Evolutionary conservation across 1,140 invertebrate species (phyloP).

Genomic region (Heliothis subflexa): DNA sequence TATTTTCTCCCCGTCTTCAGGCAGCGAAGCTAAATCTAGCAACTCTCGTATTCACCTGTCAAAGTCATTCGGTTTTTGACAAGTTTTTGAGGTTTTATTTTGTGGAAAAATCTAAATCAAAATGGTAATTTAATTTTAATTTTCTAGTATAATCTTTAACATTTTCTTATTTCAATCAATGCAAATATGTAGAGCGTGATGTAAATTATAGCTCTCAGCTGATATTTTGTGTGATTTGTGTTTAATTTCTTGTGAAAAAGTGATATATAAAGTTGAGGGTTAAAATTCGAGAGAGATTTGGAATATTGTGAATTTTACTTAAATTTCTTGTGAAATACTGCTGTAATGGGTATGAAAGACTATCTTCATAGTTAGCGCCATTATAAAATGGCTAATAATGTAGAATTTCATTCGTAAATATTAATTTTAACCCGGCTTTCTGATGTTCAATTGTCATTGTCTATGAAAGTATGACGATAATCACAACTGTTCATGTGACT

Average conservation of each 20-base stretch:
- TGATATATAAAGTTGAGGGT: constrained; percentile 44
- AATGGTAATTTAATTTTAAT: constrained; percentile 78
- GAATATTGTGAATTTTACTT: constrained; percentile 2
- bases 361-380: background rate
- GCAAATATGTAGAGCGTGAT: background rate
- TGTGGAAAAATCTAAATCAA: constrained; percentile 64
- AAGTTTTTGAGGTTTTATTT: constrained; percentile 55
- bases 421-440: constrained; percentile 1
- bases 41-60: constrained; percentile 32
- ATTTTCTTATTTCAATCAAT: constrained; percentile 24
- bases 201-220: constrained; percentile 29
- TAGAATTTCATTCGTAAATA: constrained; percentile 12
- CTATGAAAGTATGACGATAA: constrained; percentile 12
- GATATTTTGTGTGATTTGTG: constrained; percentile 53
- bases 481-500: constrained; percentile 50
- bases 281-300: constrained; percentile 30
- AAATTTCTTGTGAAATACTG: background rate
- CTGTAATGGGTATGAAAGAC: constrained; percentile 45
- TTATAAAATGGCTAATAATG: too few species aligned
- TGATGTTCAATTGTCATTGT: constrained; percentile 33
- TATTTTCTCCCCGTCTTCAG: background rate
- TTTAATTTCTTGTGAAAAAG: constrained; percentile 56
- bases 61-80: constrained; percentile 57
- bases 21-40: background rate
- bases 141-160: constrained; percentile 57